phyloP scores from a whole-genome alignment of 1,140 invertebrate genomes.

The Cyphomyrmex costatus region DNA sequence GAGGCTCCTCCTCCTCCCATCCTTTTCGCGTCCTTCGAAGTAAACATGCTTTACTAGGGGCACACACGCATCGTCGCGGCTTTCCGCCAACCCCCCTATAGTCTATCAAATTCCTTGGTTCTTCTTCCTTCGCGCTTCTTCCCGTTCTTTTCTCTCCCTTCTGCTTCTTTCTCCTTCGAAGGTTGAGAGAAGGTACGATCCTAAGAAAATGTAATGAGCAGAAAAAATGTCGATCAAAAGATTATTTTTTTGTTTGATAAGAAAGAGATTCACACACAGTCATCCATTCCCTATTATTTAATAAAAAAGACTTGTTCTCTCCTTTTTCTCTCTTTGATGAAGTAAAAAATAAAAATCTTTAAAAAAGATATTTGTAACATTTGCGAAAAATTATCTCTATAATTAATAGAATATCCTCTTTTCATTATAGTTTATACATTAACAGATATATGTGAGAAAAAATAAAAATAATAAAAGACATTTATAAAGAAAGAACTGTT shows the following conservation, averaged over 20 bases:
- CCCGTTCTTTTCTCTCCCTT: neutral
- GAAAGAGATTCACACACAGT: neutral
- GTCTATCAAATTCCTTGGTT: constrained; percentile 69
- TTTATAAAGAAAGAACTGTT: neutral
- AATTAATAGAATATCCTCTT: too few relatives aligned
- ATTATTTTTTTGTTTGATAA: neutral
- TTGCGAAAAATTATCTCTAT: neutral
- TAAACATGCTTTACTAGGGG: constrained; percentile 77
- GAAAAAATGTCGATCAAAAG: constrained; percentile 21
- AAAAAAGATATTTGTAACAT: neutral
- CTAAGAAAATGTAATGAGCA: constrained; percentile 29
- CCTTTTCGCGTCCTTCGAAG: constrained; percentile 66
- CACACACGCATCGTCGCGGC: constrained; percentile 60
- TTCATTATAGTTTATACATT: neutral
- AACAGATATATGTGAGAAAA: too few relatives aligned
- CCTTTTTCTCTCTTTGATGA: neutral
- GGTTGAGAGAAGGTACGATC: constrained; percentile 32
- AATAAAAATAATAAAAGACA: too few relatives aligned
- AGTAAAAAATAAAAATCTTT: neutral
- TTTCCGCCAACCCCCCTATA: constrained; percentile 6
- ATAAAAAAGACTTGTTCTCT: neutral
- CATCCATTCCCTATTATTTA: neutral
- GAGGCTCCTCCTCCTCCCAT: constrained; percentile 33
- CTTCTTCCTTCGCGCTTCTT: neutral
- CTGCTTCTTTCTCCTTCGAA: neutral